Conservation (phyloP, 2,113 vertebrate species). For the Typhlomys cinereus region DNA sequence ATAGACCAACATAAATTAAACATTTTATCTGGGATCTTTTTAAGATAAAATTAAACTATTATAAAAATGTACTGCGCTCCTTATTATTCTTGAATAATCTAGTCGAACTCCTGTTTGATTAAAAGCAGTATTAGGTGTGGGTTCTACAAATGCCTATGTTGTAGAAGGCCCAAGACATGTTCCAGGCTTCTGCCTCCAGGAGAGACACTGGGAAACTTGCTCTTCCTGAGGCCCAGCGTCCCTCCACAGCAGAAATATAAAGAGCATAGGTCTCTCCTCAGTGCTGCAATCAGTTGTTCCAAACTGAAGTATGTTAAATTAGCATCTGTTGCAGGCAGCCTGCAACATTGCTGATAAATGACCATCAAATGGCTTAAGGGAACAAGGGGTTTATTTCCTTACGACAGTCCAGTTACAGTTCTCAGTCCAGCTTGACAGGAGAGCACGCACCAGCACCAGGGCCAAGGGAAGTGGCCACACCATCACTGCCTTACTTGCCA, state of each 20-base stretch:
- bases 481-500: too few species aligned
- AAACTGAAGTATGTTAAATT: conserved; percentile 34
- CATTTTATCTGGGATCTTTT: conserved; percentile 26
- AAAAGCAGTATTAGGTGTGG: not conserved
- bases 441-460: too few species aligned
- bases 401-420: too few species aligned
- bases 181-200: too few species aligned
- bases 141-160: not conserved
- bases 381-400: too few species aligned
- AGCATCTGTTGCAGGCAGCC: not conserved
- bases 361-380: too few species aligned
- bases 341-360: too few species aligned
- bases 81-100: conserved; percentile 19
- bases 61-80: not conserved
- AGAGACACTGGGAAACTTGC: not conserved
- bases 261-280: not conserved
- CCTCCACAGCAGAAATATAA: not conserved
- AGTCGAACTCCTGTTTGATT: conserved; percentile 27
- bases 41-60: conserved; percentile 46
- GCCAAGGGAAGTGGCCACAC: too few species aligned
- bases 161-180: not conserved
- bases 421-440: too few species aligned
- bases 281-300: not conserved
- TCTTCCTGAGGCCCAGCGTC: not conserved
- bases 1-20: not conserved